Evolutionary conservation across 64 coral and sea anemone species (phyloP).

Genomic region (Dendronephthya gigantea): DNA sequence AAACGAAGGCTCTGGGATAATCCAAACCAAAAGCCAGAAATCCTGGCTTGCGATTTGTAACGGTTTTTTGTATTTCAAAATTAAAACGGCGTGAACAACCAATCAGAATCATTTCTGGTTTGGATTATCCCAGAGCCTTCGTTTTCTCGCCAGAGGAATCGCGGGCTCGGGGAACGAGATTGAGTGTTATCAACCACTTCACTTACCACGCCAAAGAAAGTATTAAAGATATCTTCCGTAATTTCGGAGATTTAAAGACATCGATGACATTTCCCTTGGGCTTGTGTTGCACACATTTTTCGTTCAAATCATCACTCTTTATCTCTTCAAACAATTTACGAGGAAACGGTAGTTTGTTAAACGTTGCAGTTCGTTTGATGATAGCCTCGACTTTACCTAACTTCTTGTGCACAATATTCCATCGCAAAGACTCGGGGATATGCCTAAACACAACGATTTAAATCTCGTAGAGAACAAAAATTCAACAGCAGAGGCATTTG

Average conservation of each 20-base stretch:
- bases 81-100: too few relatives aligned
- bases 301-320: neutral
- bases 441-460: neutral
- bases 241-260: neutral
- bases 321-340: neutral
- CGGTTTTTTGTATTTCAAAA: too few relatives aligned
- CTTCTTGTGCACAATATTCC: neutral
- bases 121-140: too few relatives aligned
- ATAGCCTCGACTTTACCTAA: neutral
- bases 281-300: neutral
- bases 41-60: too few relatives aligned
- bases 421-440: neutral
- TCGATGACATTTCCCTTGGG: neutral
- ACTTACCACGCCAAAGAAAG: neutral
- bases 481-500: neutral
- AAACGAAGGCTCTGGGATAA: too few relatives aligned
- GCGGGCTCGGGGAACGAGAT: too few relatives aligned
- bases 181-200: neutral
- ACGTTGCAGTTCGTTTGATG: neutral
- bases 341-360: constrained; percentile 3
- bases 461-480: too few relatives aligned
- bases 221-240: neutral
- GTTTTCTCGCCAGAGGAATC: too few relatives aligned
- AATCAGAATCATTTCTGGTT: too few relatives aligned
- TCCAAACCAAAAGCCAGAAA: too few relatives aligned